A percentile compares a stretch with the other conserved stretches of the same genome.
phyloP scores from a whole-genome alignment of 30 jellyfish, hydroid and myxozoan genomes.

The Turritopsis rubra region DNA sequence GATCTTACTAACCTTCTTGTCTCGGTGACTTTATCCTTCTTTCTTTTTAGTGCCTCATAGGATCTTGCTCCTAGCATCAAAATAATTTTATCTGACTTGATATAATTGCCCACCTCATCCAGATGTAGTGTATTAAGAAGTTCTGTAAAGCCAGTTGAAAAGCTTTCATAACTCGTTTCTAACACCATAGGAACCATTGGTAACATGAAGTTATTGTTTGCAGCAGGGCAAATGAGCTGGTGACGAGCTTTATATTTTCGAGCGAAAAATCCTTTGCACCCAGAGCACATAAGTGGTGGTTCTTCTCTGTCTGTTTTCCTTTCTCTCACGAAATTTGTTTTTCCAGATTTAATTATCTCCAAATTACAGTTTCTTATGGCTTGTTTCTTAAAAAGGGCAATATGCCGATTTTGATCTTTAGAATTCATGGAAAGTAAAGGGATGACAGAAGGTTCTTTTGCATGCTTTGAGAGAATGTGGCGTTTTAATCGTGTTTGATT shows the following conservation, averaged over 20 bases:
- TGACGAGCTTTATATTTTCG: background rate
- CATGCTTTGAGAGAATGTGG: background rate
- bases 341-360: background rate
- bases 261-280: background rate
- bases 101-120: background rate
- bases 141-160: background rate
- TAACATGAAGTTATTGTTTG: background rate
- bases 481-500: background rate
- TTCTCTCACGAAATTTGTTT: background rate
- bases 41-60: background rate
- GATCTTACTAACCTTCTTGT: background rate
- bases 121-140: background rate
- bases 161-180: background rate
- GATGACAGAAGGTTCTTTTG: background rate
- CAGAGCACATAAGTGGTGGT: background rate
- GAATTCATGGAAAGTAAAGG: background rate
- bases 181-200: background rate
- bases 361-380: background rate
- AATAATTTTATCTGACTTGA: background rate
- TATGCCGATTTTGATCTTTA: background rate
- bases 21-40: constrained; percentile 1
- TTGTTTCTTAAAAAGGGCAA: background rate
- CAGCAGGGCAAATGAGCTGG: background rate
- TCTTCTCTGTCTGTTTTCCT: background rate
- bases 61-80: background rate